Evolutionary conservation across 2,797 vertebrate species (phyloP).

Genomic region (Falco biarmicus): DNA sequence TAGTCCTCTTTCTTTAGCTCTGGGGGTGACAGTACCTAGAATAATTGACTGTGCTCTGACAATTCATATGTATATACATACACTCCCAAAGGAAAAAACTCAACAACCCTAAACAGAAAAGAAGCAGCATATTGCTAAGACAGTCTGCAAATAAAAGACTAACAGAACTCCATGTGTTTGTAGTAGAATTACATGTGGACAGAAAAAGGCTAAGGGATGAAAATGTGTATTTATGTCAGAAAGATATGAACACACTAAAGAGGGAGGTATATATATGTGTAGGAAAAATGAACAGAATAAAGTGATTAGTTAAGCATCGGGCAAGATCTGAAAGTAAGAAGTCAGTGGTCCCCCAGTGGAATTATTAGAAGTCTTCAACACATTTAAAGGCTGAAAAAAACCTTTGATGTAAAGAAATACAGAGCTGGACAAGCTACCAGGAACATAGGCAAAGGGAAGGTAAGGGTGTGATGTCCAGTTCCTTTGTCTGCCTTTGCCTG

Average conservation of each 20-base stretch:
- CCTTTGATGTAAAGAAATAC: background rate
- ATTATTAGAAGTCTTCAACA: background rate
- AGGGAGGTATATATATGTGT: background rate
- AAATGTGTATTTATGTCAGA: background rate
- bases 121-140: background rate
- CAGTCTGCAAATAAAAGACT: background rate
- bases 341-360: background rate
- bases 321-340: background rate
- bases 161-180: background rate
- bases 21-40: background rate
- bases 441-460: background rate
- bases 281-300: background rate
- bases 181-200: background rate
- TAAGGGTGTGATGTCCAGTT: background rate
- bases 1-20: background rate
- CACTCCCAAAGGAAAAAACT: background rate
- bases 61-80: background rate
- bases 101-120: background rate
- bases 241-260: background rate
- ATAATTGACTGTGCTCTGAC: background rate
- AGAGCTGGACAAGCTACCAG: background rate
- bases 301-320: background rate
- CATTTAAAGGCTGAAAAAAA: background rate
- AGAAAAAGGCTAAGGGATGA: background rate
- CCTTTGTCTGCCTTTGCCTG: background rate